Evolutionary conservation across 2,113 vertebrate species (phyloP).

Genomic region (Anarrhichthys ocellatus): DNA sequence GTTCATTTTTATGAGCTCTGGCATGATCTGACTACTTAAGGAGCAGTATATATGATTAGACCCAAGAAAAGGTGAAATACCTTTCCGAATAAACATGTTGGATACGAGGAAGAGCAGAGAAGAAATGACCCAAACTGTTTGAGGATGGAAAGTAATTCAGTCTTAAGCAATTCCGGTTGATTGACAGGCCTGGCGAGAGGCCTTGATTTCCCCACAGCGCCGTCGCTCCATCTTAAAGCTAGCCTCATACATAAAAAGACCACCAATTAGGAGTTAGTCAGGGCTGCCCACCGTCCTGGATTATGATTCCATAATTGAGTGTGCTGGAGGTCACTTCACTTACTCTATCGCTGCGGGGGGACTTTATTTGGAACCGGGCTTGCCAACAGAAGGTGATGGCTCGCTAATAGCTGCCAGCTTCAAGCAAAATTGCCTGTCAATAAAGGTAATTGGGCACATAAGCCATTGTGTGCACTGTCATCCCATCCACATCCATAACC

Average conservation of each 20-base stretch:
- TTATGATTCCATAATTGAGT: constrained; percentile 78
- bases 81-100: not conserved
- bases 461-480: constrained; percentile 66
- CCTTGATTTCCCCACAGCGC: constrained; percentile 66
- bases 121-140: constrained; percentile 46
- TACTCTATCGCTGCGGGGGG: constrained; percentile 44
- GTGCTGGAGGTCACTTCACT: constrained; percentile 65
- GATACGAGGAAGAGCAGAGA: constrained; percentile 3
- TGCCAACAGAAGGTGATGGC: constrained; percentile 72
- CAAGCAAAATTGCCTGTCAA: constrained; percentile 77
- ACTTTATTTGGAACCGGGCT: constrained; percentile 58
- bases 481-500: constrained; percentile 44
- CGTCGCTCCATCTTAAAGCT: constrained; percentile 52
- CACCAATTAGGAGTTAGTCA: constrained; percentile 71
- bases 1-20: not conserved
- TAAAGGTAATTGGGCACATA: constrained; percentile 76
- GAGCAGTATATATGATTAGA: constrained; percentile 3
- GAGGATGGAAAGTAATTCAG: constrained; percentile 71
- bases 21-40: not conserved
- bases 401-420: constrained; percentile 72
- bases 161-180: constrained; percentile 66
- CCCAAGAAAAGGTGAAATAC: constrained; percentile 1
- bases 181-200: constrained; percentile 63
- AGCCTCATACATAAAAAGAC: constrained; percentile 71
- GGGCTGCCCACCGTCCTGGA: constrained; percentile 57